A percentile compares a stretch with the other conserved stretches of the same genome.
Evolutionary conservation across 2,888 invertebrate genomes (phyloP).

Genomic region (Cloeon dipterum): DNA sequence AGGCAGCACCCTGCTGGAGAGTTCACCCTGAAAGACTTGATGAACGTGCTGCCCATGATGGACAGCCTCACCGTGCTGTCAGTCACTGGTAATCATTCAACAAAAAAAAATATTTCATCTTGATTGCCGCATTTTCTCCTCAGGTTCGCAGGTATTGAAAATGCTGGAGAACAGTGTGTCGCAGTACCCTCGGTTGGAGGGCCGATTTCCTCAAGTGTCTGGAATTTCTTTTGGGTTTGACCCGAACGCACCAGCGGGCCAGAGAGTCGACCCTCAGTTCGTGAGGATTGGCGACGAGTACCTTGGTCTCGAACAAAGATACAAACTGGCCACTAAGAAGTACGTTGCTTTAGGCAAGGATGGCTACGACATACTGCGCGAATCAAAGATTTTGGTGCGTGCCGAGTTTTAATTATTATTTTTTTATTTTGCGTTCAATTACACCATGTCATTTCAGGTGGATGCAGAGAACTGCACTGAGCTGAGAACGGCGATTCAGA

Average conservation of each 20-base stretch:
- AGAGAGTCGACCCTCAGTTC: slow-evolving; percentile 40
- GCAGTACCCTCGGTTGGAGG: slow-evolving; percentile 69
- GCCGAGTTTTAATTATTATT: no score
- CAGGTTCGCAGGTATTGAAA: slow-evolving; percentile 38
- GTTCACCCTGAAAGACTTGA: slow-evolving; percentile 63
- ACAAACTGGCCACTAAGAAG: slow-evolving; percentile 58
- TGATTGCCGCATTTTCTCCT: neutral
- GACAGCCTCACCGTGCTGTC: slow-evolving; percentile 60
- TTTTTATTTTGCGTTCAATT: no score
- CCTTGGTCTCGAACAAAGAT: slow-evolving; percentile 41
- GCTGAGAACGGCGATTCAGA: slow-evolving; percentile 61
- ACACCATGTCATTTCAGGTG: slow-evolving; percentile 25
- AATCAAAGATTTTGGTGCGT: slow-evolving; percentile 47
- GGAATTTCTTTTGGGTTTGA: slow-evolving; percentile 57
- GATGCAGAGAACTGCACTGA: slow-evolving; percentile 71
- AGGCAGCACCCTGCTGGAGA: slow-evolving; percentile 55
- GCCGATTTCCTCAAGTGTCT: slow-evolving; percentile 69
- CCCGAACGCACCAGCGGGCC: slow-evolving; percentile 40
- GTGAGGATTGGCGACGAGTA: slow-evolving; percentile 73
- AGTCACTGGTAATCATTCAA: slow-evolving; percentile 28
- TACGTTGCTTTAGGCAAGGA: slow-evolving; percentile 65
- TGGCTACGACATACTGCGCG: slow-evolving; percentile 58
- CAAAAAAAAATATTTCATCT: neutral
- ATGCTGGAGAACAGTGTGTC: slow-evolving; percentile 67
- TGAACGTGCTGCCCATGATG: slow-evolving; percentile 63